phyloP scores from a whole-genome alignment of 2,888 invertebrate species.

The Drosophila barbarae region DNA sequence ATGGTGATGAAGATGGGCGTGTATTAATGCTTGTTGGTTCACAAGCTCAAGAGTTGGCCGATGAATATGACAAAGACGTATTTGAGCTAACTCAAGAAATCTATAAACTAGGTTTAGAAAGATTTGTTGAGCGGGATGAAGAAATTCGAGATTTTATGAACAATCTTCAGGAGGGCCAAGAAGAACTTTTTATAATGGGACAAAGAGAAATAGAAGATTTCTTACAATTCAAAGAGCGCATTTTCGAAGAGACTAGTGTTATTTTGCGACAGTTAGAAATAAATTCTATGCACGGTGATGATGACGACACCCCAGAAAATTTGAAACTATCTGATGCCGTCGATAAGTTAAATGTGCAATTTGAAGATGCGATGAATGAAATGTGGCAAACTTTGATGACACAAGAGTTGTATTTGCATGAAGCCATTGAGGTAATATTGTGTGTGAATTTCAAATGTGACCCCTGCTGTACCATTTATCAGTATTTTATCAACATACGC shows the following conservation, averaged over 20 bases:
- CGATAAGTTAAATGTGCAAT: constrained; percentile 74
- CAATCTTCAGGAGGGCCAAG: constrained; percentile 83
- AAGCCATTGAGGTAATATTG: constrained; percentile 84
- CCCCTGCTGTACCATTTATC: no score
- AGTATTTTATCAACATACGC: no score
- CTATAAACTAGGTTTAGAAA: constrained; percentile 76
- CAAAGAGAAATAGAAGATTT: constrained; percentile 81
- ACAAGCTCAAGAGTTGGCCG: constrained; percentile 82
- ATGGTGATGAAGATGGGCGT: constrained; percentile 84
- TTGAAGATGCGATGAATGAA: constrained; percentile 79
- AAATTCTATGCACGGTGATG: constrained; percentile 72
- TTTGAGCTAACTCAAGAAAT: constrained; percentile 8
- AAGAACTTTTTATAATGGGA: constrained; percentile 82
- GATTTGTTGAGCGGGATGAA: constrained; percentile 83
- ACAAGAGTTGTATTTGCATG: constrained; percentile 83
- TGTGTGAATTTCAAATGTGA: no score
- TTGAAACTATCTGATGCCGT: constrained; percentile 76
- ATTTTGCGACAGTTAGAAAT: constrained; percentile 54
- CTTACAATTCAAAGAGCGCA: constrained; percentile 77
- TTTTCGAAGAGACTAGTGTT: constrained; percentile 74
- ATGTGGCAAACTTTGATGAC: constrained; percentile 76
- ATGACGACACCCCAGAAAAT: constrained; percentile 75
- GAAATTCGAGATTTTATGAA: constrained; percentile 83
- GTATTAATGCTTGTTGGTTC: constrained; percentile 81
- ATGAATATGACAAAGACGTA: constrained; percentile 78